Evolutionary conservation across 2,888 invertebrate genomes (phyloP).

Genomic region (Cephonodes hylas): DNA sequence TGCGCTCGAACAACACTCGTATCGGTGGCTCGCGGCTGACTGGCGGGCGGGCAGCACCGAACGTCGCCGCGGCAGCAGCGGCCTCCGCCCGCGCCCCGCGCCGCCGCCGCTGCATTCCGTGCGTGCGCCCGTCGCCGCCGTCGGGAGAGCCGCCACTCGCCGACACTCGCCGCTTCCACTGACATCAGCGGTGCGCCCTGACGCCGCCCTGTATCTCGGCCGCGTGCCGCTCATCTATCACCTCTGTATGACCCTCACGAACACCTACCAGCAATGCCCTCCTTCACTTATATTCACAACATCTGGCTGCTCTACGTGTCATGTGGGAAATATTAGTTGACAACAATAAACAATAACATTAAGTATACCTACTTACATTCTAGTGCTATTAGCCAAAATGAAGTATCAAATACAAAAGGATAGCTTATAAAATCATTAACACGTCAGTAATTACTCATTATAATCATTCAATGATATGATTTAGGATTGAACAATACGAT

Average conservation of each 20-base stretch:
- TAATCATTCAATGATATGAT: not conserved
- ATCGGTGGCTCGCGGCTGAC: constrained; percentile 77
- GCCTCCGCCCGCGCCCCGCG: constrained; percentile 64
- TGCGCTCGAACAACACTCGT: constrained; percentile 67
- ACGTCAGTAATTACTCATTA: not conserved
- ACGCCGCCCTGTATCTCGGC: constrained; percentile 61
- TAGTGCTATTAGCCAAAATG: not conserved
- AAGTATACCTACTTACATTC: not conserved
- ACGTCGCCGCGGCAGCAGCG: constrained; percentile 67
- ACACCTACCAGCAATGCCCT: constrained; percentile 39
- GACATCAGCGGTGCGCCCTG: constrained; percentile 58
- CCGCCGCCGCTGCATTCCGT: constrained; percentile 63
- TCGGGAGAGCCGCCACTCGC: constrained; percentile 57
- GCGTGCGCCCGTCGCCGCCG: constrained; percentile 61
- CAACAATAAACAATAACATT: not conserved
- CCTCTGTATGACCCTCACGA: constrained; percentile 66
- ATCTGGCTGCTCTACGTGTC: not conserved
- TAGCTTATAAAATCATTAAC: too few species aligned
- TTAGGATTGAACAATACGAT: constrained; percentile 13
- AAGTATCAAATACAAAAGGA: too few species aligned
- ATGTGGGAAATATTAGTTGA: not conserved
- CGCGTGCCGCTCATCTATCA: constrained; percentile 52
- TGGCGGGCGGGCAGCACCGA: constrained; percentile 62
- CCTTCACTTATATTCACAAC: constrained; percentile 22
- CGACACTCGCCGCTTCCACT: constrained; percentile 57